Base-by-base conservation (phyloP, 2,888 invertebrate species). In the Beris chalybata region DNA sequence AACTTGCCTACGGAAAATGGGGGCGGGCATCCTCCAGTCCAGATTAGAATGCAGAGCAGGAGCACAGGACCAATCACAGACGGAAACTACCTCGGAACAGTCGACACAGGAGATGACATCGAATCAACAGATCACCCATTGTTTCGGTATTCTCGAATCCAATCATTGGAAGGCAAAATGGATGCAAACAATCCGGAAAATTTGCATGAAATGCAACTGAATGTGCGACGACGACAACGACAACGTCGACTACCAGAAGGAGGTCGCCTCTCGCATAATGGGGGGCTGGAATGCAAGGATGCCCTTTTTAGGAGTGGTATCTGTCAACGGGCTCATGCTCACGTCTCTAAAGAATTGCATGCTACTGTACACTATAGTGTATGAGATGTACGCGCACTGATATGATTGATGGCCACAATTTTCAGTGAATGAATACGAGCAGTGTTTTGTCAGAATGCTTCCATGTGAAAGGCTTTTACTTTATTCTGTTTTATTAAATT, bases 51-150 rank as follows among this genome's bases (percentile, higher is more conserved):
- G 32, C 7, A 61, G 61, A 22, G 15, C 61, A 50, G 7, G 22
- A 32, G 38, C 22, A 9, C 45, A 52, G 52, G 32, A 61, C 61
- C 61, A 61, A 61, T 61, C 38, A 56, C 13, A n/a, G n/a, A 31
- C 29, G 12, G 54, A 54, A 12, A 43, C 38, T 38, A 38, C 55
- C 43, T 12, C 43, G 15, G 9, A 12, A 38, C 55, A 32, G 38
- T 38, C 43, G 15, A 5, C 38, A 38, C 11, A 15, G 38, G 52
- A 61, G 50, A 52, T 61, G 61, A 61, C 61, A 61, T 43, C 61
- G 30, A 61, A 50, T 61, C 61, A 61, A 61, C 61, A 52, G 61
- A 61, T 61, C 61, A 61, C 13, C 61, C 61, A 61, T 61, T 61
- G 52, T 61, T 44, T 38, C 43, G 38, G 12, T 38, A 30, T 50